Percentiles rank a stretch among this genome's conserved stretches.
Evolutionary conservation across 2,113 vertebrate genomes (phyloP).

Genomic region (Charadrius vociferus): DNA sequence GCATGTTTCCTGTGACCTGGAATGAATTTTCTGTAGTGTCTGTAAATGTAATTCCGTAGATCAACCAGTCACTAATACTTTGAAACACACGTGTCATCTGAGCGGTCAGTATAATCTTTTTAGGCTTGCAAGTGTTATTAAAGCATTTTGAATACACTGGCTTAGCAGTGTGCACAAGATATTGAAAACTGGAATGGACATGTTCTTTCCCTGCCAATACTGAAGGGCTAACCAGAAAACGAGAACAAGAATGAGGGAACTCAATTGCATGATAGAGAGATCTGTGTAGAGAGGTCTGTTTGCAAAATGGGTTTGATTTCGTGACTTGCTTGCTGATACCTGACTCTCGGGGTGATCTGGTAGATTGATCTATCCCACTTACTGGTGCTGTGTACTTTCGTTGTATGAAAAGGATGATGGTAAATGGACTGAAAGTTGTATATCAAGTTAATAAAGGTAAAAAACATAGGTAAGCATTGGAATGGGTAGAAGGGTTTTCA

Average conservation of each 20-base stretch:
- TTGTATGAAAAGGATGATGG: neutral
- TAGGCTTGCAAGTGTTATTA: neutral
- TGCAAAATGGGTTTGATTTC: neutral
- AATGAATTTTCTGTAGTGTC: neutral
- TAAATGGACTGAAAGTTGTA: neutral
- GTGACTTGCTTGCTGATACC: neutral
- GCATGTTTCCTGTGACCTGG: neutral
- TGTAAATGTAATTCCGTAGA: neutral
- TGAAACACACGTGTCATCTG: neutral
- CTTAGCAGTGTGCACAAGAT: neutral
- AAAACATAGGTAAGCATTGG: neutral
- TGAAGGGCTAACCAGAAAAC: neutral
- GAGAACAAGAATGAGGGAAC: neutral
- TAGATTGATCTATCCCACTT: neutral
- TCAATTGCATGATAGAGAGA: neutral
- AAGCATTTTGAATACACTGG: neutral
- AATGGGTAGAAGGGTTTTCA: neutral
- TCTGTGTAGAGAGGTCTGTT: neutral
- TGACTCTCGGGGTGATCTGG: neutral
- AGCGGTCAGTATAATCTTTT: neutral
- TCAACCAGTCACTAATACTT: neutral
- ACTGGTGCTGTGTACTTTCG: neutral
- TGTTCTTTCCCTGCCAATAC: neutral
- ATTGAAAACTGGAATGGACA: neutral
- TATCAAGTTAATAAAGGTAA: neutral